Percentiles rank a stretch among this genome's conserved stretches.
Conservation (phyloP, 2,113 vertebrate genomes). For the Mormyrus lacerda region DNA sequence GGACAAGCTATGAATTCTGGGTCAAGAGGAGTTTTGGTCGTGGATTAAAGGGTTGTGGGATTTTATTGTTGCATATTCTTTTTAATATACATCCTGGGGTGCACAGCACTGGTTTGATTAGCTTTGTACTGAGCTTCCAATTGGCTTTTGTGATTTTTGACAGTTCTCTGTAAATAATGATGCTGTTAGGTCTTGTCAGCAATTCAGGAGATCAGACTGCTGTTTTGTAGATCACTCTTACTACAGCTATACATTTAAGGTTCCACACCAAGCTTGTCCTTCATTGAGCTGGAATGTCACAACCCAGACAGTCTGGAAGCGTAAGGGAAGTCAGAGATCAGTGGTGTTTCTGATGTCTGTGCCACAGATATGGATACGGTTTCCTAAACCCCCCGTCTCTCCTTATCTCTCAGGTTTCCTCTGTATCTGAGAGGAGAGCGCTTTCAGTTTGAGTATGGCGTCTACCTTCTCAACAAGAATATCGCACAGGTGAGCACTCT, state of each 20-base stretch:
- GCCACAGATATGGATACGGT: background rate
- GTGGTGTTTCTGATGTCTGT: background rate
- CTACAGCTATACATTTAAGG: background rate
- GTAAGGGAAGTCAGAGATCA: background rate
- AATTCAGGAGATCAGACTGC: background rate
- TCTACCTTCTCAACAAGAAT: conserved; percentile 98
- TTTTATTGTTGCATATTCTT: background rate
- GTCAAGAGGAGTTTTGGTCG: background rate
- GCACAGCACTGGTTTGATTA: background rate
- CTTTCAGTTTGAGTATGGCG: conserved; percentile 94
- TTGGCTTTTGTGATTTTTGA: background rate
- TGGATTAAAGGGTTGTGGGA: background rate
- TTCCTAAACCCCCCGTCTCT: background rate
- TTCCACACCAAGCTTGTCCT: background rate
- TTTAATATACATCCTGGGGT: background rate
- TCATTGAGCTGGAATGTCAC: background rate
- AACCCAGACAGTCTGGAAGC: background rate
- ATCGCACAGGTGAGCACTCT: conserved; percentile 82
- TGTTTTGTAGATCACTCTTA: background rate
- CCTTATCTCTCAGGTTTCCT: conserved; percentile 73
- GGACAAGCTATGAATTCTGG: background rate
- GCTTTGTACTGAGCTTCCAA: background rate
- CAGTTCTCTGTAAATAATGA: background rate
- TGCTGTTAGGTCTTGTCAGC: background rate
- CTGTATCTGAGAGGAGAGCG: conserved; percentile 89